Evolutionary conservation across 1,140 invertebrate genomes (phyloP), one percentile per base, ranked within the genome.

Genomic region (Calliphora vicina): DNA sequence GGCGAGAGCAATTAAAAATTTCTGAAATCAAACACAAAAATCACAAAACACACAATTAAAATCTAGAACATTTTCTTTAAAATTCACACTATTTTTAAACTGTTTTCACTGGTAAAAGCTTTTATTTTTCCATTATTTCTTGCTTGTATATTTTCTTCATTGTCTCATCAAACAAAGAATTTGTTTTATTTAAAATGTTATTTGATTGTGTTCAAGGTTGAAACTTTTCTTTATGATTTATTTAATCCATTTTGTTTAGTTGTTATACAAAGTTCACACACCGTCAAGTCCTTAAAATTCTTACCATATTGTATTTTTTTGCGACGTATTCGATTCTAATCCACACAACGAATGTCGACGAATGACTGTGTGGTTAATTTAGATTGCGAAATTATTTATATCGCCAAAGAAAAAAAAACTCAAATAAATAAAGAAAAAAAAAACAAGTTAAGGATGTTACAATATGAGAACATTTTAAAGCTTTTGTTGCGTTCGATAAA

Each of bases 311-410:
- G 74, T 43, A 45, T 43, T 78, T 61, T 61, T 17, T 23, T 67
- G 50, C 50, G 50, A 57, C 50, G 50, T 6, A 23, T 50, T 80
- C 81, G 84, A 84, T 87, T 85, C 85, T 87, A 88, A 87, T 89
- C 87, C 87, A 89, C 88, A 86, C 85, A 45, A 83, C 87, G 85
- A 86, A 88, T 87, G 88, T 85, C 85, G 87, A 87, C 84, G 85
- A 88, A 85, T 86, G 85, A 89, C 88, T 89, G 88, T 88, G 88
- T 43, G 84, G 83, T 71, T 82, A 83, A 83, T 84, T 71, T 74
- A 83, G 84, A 86, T 80, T 84, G 83, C 85, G 84, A 87, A 86
- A 88, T 89, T 89, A 89, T 89, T 88, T 89, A 89, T 89, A 89
- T 85, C 84, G 74, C 74, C n/a, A 45, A 67, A 57, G 73, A 76